Conservation (phyloP, 2,113 vertebrate genomes). For the Lophius piscatorius region DNA sequence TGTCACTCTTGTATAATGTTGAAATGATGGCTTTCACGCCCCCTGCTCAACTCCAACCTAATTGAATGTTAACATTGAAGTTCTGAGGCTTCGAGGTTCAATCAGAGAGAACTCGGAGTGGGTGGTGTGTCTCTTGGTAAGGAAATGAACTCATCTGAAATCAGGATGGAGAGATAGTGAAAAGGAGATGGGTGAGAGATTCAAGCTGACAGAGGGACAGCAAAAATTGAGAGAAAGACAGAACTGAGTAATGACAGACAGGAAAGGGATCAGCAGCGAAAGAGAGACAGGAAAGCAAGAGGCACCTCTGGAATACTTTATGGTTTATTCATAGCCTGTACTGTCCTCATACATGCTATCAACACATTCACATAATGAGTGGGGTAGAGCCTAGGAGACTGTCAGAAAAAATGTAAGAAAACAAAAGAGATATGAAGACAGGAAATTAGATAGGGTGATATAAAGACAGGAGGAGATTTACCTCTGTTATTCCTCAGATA, state of each 20-base stretch:
- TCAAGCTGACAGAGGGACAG: neutral
- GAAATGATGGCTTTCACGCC: conserved; percentile 34
- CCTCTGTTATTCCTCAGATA: too few relatives aligned
- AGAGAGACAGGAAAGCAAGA: neutral
- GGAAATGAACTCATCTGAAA: conserved; percentile 51
- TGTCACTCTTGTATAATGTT: conserved; percentile 38
- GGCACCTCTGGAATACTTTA: conserved; percentile 17
- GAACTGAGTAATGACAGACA: neutral
- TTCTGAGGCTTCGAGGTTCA: conserved; percentile 36
- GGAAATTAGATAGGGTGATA: too few relatives aligned
- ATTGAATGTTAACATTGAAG: conserved; percentile 54
- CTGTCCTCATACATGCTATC: conserved; percentile 4
- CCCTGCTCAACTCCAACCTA: conserved; percentile 51
- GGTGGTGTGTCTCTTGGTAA: conserved; percentile 45
- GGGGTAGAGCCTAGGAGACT: neutral
- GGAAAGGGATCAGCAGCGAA: neutral
- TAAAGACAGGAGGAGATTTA: too few relatives aligned
- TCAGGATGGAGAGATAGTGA: conserved; percentile 25
- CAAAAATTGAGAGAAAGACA: neutral
- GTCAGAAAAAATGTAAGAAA: neutral
- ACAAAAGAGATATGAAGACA: too few relatives aligned
- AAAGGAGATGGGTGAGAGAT: conserved; percentile 3
- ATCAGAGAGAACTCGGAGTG: conserved; percentile 47
- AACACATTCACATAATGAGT: neutral
- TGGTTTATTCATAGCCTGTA: conserved; percentile 14